Evolutionary conservation across 2,888 invertebrate genomes (phyloP).

Genomic region (Ectropis crepuscularia): DNA sequence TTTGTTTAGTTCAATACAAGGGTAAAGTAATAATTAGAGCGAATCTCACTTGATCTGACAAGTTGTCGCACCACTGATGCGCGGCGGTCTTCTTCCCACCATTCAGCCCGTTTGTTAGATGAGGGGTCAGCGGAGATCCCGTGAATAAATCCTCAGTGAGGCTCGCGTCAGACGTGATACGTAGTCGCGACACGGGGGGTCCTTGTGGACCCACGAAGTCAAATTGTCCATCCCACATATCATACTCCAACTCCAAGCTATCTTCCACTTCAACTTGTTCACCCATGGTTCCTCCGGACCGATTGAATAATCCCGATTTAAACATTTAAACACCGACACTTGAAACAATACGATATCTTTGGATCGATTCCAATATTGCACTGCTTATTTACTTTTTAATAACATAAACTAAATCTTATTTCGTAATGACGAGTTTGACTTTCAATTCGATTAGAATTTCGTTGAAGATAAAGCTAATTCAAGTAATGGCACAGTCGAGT

Average conservation of each 20-base stretch:
- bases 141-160: slow-evolving; percentile 79
- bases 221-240: slow-evolving; percentile 96
- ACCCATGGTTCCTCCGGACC: slow-evolving; percentile 75
- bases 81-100: slow-evolving; percentile 84
- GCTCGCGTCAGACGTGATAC: slow-evolving; percentile 73
- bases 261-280: slow-evolving; percentile 80
- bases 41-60: slow-evolving; percentile 85
- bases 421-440: slow-evolving; percentile 59
- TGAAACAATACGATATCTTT: slow-evolving; percentile 59
- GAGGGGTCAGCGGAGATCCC: slow-evolving; percentile 76
- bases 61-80: slow-evolving; percentile 85
- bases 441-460: slow-evolving; percentile 69
- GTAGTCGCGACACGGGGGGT: slow-evolving; percentile 64
- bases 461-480: slow-evolving; percentile 64
- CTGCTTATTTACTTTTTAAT: slow-evolving; percentile 48
- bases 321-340: slow-evolving; percentile 71
- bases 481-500: slow-evolving; percentile 71
- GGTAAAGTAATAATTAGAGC: slow-evolving; percentile 15
- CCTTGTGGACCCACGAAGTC: slow-evolving; percentile 90
- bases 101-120: slow-evolving; percentile 76
- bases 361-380: slow-evolving; percentile 75
- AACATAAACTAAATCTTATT: slow-evolving; percentile 53
- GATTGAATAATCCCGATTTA: slow-evolving; percentile 77
- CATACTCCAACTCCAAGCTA: slow-evolving; percentile 91
- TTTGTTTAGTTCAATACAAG: background rate